A percentile compares a stretch with the other conserved stretches of the same genome.
phyloP scores from a whole-genome alignment of 2,797 vertebrate genomes.

The Petrocephalus sullivani region DNA sequence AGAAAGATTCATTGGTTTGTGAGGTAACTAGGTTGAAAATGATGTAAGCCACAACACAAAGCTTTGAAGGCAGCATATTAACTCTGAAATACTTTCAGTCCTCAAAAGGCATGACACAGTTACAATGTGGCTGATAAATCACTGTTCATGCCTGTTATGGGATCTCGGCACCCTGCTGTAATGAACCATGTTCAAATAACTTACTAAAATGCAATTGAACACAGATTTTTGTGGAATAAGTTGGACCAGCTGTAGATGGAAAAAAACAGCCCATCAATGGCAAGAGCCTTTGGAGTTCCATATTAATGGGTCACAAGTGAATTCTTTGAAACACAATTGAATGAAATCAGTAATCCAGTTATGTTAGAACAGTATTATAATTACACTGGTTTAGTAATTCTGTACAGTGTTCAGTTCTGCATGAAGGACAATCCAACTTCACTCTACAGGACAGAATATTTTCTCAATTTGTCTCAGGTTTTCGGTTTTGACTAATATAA shows the following conservation, averaged over 20 bases:
- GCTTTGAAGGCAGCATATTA: background rate
- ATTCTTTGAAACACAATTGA: background rate
- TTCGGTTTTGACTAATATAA: background rate
- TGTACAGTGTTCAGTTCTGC: background rate
- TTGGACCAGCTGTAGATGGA: background rate
- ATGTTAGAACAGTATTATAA: constrained; percentile 12
- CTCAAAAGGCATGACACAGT: background rate
- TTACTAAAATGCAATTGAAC: background rate
- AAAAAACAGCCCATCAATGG: background rate
- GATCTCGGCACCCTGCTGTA: background rate
- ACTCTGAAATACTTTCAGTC: background rate
- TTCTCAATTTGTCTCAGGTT: background rate
- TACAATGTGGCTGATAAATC: background rate
- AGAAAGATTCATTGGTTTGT: background rate
- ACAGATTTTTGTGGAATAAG: background rate
- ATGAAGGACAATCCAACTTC: constrained; percentile 10
- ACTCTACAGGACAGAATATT: background rate
- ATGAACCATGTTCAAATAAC: background rate
- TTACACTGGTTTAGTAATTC: constrained; percentile 13
- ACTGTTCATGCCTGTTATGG: background rate
- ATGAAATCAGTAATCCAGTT: constrained; percentile 17
- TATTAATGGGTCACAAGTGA: background rate
- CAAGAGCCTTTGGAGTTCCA: background rate
- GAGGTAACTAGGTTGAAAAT: background rate
- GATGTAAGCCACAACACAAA: background rate